Conservation (phyloP, 2,888 invertebrate species). For the Ligdia adustata region DNA sequence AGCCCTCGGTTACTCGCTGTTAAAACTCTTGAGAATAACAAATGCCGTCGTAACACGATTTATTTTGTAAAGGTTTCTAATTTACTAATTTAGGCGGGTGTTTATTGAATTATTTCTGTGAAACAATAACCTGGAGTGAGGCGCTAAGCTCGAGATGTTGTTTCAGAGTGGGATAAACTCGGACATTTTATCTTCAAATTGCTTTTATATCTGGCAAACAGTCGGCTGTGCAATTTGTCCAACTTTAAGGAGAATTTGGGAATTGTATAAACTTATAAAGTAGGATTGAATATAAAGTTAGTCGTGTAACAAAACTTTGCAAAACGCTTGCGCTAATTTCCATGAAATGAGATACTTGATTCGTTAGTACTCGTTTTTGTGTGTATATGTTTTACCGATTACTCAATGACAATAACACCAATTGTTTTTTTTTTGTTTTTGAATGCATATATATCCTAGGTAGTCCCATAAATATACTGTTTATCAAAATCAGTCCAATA, state of each 20-base stretch:
- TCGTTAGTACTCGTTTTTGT: too few species aligned
- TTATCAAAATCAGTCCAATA: too few species aligned
- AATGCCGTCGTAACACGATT: conserved; percentile 18
- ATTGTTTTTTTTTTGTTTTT: too few species aligned
- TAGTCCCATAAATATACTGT: too few species aligned
- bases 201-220: conserved; percentile 4
- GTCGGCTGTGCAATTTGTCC: background rate
- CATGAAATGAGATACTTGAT: too few species aligned
- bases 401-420: too few species aligned
- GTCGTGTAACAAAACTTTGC: too few species aligned
- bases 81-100: conserved; percentile 18
- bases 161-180: conserved; percentile 13
- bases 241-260: background rate
- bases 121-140: conserved; percentile 15
- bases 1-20: conserved; percentile 12
- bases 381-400: too few species aligned
- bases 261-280: too few species aligned
- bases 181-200: conserved; percentile 12
- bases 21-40: conserved; percentile 21
- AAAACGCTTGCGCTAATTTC: too few species aligned
- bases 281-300: too few species aligned
- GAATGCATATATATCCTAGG: too few species aligned
- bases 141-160: conserved; percentile 12
- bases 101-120: conserved; percentile 22
- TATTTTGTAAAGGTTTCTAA: conserved; percentile 21